A percentile compares a stretch with the other conserved stretches of the same genome.
These are phyloP conservation scores for Mechanitis messenoides DNA, from an alignment of 2,888 invertebrate species.

Conservation along the genomic window DNA sequence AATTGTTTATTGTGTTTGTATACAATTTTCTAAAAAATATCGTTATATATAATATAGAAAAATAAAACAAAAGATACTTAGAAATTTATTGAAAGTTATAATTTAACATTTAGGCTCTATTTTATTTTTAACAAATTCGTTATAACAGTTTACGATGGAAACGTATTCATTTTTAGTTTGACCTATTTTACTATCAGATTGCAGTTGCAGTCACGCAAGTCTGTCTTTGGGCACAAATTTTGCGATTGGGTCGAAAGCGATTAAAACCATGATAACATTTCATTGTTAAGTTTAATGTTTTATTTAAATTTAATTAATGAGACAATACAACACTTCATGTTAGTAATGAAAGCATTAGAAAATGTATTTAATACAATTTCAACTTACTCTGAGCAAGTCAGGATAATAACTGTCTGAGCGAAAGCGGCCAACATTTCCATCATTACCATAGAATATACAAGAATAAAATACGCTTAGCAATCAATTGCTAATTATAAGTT, in stretches of 20 bases:
- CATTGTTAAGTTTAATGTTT: background rate
- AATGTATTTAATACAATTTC: slow-evolving; percentile 34
- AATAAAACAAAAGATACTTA: too few relatives aligned
- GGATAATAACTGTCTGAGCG: slow-evolving; percentile 35
- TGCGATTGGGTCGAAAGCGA: slow-evolving; percentile 20
- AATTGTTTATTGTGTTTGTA: too few relatives aligned
- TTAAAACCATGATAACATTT: background rate
- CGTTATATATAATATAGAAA: too few relatives aligned
- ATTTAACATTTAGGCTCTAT: background rate
- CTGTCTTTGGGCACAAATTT: slow-evolving; percentile 24
- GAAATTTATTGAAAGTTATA: too few relatives aligned
- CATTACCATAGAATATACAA: slow-evolving; percentile 38
- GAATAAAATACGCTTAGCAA: slow-evolving; percentile 38
- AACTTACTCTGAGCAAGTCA: slow-evolving; percentile 15
- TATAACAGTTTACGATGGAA: slow-evolving; percentile 19
- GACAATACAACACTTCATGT: too few relatives aligned
- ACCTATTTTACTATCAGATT: slow-evolving; percentile 28
- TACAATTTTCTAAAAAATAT: too few relatives aligned
- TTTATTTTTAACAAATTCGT: background rate
- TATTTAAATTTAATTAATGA: background rate
- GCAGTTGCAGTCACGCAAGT: slow-evolving; percentile 26
- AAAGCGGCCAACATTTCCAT: slow-evolving; percentile 31
- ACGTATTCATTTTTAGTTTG: slow-evolving; percentile 27
- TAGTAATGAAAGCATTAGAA: background rate
- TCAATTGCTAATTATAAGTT: slow-evolving; percentile 44